Percentiles rank a stretch among this genome's conserved stretches.
These are phyloP conservation scores for Puma concolor DNA, from an alignment of 2,113 vertebrate species.

Conservation along the genomic window DNA sequence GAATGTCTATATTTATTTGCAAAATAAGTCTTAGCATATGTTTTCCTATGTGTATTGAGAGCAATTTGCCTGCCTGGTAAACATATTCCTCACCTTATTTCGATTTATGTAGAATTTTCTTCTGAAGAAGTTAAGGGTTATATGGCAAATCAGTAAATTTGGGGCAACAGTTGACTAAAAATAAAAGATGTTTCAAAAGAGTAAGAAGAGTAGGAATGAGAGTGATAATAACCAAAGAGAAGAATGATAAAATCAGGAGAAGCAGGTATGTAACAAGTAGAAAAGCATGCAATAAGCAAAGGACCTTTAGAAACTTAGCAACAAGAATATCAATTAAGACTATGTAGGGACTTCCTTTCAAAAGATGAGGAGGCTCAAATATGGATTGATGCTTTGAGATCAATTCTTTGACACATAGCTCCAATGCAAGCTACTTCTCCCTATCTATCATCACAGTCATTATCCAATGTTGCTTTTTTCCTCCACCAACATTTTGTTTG, in stretches of 20 bases:
- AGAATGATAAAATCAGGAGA: not conserved
- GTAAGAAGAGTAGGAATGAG: not conserved
- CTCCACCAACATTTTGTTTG: not conserved
- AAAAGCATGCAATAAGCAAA: not conserved
- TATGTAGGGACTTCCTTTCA: not conserved
- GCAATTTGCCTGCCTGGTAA: not conserved
- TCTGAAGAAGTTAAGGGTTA: not conserved
- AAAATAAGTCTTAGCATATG: constrained; percentile 16
- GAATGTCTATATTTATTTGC: constrained; percentile 38
- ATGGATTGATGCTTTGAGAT: not conserved
- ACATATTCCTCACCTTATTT: constrained; percentile 9
- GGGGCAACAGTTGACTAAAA: not conserved
- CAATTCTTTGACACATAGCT: not conserved
- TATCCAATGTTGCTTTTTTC: not conserved
- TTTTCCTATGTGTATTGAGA: constrained; percentile 13
- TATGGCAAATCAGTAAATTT: constrained; percentile 8
- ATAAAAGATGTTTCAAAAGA: constrained; percentile 17
- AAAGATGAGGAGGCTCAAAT: constrained; percentile 21
- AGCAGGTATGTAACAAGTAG: not conserved
- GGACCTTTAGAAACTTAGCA: not conserved
- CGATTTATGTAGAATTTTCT: not conserved
- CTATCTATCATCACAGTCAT: not conserved
- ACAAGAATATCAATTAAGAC: not conserved
- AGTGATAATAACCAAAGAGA: not conserved
- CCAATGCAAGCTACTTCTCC: not conserved